Conservation (phyloP, 2,888 invertebrate species). For the Drosophila demipolita region DNA sequence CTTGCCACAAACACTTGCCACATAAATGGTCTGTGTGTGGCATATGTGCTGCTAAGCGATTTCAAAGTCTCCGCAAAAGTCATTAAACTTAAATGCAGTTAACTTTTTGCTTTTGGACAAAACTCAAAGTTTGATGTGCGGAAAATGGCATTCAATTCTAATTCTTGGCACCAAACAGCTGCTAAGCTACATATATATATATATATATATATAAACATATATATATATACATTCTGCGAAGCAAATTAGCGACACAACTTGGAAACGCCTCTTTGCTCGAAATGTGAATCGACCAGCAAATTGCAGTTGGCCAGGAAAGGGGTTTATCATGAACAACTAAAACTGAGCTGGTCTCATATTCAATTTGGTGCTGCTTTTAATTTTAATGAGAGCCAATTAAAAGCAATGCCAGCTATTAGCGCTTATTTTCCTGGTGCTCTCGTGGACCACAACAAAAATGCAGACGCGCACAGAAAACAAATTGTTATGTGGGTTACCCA, state of each 20-base stretch:
- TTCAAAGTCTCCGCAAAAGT: constrained; percentile 43
- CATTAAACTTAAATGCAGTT: constrained; percentile 52
- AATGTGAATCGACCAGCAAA: constrained; percentile 29
- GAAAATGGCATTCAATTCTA: constrained; percentile 57
- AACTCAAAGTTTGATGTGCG: constrained; percentile 55
- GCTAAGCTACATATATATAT: constrained; percentile 12
- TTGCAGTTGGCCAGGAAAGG: constrained; percentile 26
- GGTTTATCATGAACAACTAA: constrained; percentile 11
- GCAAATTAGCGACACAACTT: constrained; percentile 76
- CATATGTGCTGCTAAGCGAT: constrained; percentile 6
- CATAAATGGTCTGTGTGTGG: constrained; percentile 1
- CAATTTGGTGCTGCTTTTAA: constrained; percentile 76
- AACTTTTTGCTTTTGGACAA: constrained; percentile 22
- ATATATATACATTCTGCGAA: constrained; percentile 29
- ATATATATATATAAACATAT: background rate
- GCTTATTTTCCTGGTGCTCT: constrained; percentile 7
- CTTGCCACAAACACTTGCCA: constrained; percentile 23
- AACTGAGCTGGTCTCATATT: constrained; percentile 61
- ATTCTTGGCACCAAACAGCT: constrained; percentile 56
- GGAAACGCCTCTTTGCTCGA: constrained; percentile 28
- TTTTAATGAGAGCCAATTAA: constrained; percentile 81
- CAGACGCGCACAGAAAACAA: constrained; percentile 68
- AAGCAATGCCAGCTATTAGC: constrained; percentile 63
- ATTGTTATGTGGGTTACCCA: constrained; percentile 57
- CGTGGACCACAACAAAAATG: constrained; percentile 29